Evolutionary conservation across 2,888 invertebrate genomes (phyloP).

Genomic region (Desoria tigrina): DNA sequence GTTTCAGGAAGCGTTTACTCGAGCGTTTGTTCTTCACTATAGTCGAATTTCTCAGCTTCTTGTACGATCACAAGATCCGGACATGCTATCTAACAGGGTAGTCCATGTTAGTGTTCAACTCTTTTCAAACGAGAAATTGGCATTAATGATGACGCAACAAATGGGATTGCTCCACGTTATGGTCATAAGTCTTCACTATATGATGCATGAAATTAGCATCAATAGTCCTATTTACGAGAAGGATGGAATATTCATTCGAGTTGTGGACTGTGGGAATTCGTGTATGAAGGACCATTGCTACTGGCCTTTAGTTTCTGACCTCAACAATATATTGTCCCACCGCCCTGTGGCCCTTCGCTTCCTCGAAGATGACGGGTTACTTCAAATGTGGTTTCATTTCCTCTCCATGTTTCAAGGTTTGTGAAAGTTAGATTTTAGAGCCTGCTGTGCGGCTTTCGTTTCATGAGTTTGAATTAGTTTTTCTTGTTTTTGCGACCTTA

Average conservation of each 20-base stretch:
- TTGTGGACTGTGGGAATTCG: constrained; percentile 86
- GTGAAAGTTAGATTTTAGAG: not conserved
- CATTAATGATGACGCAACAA: constrained; percentile 86
- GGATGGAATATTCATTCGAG: constrained; percentile 78
- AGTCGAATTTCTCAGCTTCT: constrained; percentile 89
- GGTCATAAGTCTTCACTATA: constrained; percentile 75
- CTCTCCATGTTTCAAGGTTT: constrained; percentile 89
- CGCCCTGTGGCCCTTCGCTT: constrained; percentile 86
- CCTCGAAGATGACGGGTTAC: constrained; percentile 80
- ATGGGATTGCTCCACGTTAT: constrained; percentile 87
- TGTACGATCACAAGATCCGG: constrained; percentile 80
- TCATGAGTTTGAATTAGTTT: constrained; percentile 3
- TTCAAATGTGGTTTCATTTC: constrained; percentile 95
- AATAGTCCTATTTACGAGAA: constrained; percentile 79
- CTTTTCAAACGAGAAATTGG: constrained; percentile 90
- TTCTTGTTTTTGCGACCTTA: constrained; percentile 55
- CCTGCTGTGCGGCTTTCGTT: too few relatives aligned
- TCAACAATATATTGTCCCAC: constrained; percentile 94
- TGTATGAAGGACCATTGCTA: constrained; percentile 98
- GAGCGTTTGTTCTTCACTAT: constrained; percentile 94
- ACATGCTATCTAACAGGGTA: constrained; percentile 89
- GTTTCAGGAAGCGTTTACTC: constrained; percentile 82
- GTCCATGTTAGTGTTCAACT: constrained; percentile 96
- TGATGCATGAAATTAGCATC: constrained; percentile 82
- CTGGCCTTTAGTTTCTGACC: constrained; percentile 95